Percentiles rank a stretch among this genome's conserved stretches.
These are phyloP conservation scores for Hemistola chrysoprasaria DNA, from an alignment of 2,888 invertebrate species.

Conservation along the genomic window DNA sequence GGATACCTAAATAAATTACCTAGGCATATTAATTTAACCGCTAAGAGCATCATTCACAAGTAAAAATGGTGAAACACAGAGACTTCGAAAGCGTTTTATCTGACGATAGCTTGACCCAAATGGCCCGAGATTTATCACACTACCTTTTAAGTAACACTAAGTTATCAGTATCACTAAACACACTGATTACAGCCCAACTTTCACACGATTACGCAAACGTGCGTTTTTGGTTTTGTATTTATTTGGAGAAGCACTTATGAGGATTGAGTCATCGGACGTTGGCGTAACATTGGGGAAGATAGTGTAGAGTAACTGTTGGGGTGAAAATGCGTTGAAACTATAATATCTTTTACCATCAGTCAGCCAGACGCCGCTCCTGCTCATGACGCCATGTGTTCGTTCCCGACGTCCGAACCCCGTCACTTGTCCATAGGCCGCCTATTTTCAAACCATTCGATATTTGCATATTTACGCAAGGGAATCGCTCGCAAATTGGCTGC, in stretches of 20 bases:
- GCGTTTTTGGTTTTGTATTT: slow-evolving; percentile 45
- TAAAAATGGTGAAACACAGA: slow-evolving; percentile 11
- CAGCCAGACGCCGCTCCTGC: slow-evolving; percentile 28
- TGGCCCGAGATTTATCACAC: slow-evolving; percentile 44
- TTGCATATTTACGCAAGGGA: slow-evolving; percentile 39
- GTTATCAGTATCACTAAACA: slow-evolving; percentile 49
- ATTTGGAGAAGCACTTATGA: slow-evolving; percentile 46
- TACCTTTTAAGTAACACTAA: slow-evolving; percentile 58
- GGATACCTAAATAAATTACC: too few relatives aligned
- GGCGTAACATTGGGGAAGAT: slow-evolving; percentile 1
- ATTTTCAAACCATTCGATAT: slow-evolving; percentile 42
- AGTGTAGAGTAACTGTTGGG: slow-evolving; percentile 6
- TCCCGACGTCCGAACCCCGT: slow-evolving; percentile 17
- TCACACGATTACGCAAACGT: slow-evolving; percentile 63
- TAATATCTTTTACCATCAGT: slow-evolving; percentile 17
- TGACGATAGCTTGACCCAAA: slow-evolving; percentile 36
- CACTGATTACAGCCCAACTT: slow-evolving; percentile 53
- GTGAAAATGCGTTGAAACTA: slow-evolving; percentile 2
- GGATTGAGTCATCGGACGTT: slow-evolving; percentile 29
- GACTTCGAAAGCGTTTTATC: slow-evolving; percentile 30
- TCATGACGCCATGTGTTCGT: slow-evolving; percentile 44
- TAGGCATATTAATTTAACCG: neutral
- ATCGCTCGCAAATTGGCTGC: slow-evolving; percentile 42
- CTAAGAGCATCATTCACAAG: slow-evolving; percentile 10
- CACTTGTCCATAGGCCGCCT: slow-evolving; percentile 32